Base-by-base conservation (phyloP, 2,113 vertebrate species). In the Nettapus auritus region DNA sequence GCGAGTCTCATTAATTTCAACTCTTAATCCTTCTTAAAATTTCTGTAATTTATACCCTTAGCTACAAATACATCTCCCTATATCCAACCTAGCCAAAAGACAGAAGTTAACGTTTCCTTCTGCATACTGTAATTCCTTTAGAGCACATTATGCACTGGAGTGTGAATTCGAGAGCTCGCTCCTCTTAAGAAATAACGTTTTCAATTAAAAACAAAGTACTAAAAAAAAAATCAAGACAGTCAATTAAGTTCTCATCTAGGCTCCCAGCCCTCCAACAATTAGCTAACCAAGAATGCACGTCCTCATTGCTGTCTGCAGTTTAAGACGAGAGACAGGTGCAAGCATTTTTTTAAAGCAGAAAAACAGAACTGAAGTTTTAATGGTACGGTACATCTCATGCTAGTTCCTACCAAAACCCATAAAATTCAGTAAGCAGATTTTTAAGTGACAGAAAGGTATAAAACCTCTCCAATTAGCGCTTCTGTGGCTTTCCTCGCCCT, bases 1-100 rank as follows among this genome's bases (percentile, higher is more conserved):
- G 68, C 66, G 63, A 73, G 29, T 60, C 80, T 86, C 90, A 78
- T 64, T 93, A 86, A 84, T 68, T 95, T 67, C 78, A 88, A 88
- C 46, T 90, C 73, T 57, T 86, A 91, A 95, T 78, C 59, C 53
- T 88, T 83, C 79, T 78, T 40, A 79, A 60, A 76, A 78, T 94
- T 59, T 14, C 42, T 50, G 26, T 42, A 50, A 73, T 88, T 77
- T 78, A 55, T 81, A 91, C 60, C 60, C 56, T 56, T 6, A 63
- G 48, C 46, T 87, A 63, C 79, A 92, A 57, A 63, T 33, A 16
- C 48, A 80, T 28, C 71, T 70, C 40, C 71, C 59, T 50, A 2
- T 6, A 36, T 3, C 7, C 8, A 55, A 42, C 64, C 16, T 5
- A n/a, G 48, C 23, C 28, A 1, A 17, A 40, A 70, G 33, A 73